Conservation (phyloP, 2,797 vertebrate genomes). For the Leuciscus waleckii region DNA sequence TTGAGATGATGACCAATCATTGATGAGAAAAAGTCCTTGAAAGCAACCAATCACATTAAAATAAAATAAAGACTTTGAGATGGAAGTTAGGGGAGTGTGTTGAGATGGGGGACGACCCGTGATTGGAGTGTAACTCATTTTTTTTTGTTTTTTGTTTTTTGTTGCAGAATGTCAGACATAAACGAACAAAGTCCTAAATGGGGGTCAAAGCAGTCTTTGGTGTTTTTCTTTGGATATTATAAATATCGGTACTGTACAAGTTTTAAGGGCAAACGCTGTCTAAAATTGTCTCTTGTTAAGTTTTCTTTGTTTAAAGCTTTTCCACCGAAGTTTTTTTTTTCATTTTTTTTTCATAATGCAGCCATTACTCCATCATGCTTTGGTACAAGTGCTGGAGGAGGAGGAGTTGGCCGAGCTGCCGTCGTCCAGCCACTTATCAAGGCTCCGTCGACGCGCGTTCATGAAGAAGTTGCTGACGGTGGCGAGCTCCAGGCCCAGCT, state of each 20-base stretch:
- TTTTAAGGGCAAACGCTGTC: constrained; percentile 86
- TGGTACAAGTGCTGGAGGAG: constrained; percentile 94
- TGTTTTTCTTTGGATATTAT: constrained; percentile 97
- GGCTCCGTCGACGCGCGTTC: constrained; percentile 96
- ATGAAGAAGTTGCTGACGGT: constrained; percentile 99
- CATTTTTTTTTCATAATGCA: constrained; percentile 75
- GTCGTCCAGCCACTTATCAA: constrained; percentile 99
- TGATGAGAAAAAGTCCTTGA: constrained; percentile 75
- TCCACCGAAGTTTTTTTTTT: constrained; percentile 90
- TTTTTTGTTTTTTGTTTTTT: constrained; percentile 67
- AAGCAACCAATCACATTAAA: constrained; percentile 81
- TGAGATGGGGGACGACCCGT: constrained; percentile 85
- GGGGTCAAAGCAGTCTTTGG: constrained; percentile 98
- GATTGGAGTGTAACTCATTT: constrained; percentile 74
- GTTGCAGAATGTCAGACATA: constrained; percentile 87
- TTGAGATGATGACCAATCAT: constrained; percentile 81
- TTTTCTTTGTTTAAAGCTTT: constrained; percentile 95
- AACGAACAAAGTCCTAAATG: constrained; percentile 90
- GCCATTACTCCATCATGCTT: constrained; percentile 91
- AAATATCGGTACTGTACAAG: constrained; percentile 92
- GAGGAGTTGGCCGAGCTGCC: constrained; percentile 88
- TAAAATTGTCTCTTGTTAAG: constrained; percentile 85
- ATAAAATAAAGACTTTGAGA: constrained; percentile 72
- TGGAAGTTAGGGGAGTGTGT: constrained; percentile 69
- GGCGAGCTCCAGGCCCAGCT: constrained; percentile 96